Base-by-base conservation (phyloP, 2,888 invertebrate genomes). In the Tricholauxania praeusta region DNA sequence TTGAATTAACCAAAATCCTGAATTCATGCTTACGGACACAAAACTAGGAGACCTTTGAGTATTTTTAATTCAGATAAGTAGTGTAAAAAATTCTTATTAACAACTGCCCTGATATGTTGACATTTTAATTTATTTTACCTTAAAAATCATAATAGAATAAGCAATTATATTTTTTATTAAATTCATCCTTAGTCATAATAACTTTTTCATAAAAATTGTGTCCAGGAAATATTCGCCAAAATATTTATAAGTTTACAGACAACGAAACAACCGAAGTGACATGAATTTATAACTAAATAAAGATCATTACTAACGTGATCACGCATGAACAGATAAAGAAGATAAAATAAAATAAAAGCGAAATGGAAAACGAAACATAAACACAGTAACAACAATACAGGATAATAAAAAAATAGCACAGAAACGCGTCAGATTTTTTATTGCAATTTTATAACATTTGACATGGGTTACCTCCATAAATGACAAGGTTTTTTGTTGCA, bases 401-500 rank as follows among this genome's bases (percentile, higher is more conserved):
- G 2, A 39, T 14, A 39, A 55, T 2, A 59, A n/a, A 68, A 39
- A n/a, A 52, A 49, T 4, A 15, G 10, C 64, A 60, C 64, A 64
- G 49, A 64, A 51, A 63, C 62, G 70, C 70, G 70, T 70, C 70
- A 70, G 55, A 70, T 63, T 70, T 70, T 62, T 70, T 70, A 70
- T 70, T 62, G 62, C 63, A 57, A 47, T 63, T 63, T 70, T 70
- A 62, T 62, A 62, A 70, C 51, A 60, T 63, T 70, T 70, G 70
- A 70, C 70, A 70, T 53, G 70, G 70, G 70, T 70, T 70, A 70
- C 70, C 70, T 51, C 63, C 70, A 52, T 63, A 70, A 70, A 70
- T 70, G 63, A 70, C 70, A 63, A 70, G 70, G 70, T 60, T 48
- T 47, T 57, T 15, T 60, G 17, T 49, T 17, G 68, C 12, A 10